phyloP scores from a whole-genome alignment of 2,888 invertebrate genomes.

The Scelioninae gen. 2 region DNA sequence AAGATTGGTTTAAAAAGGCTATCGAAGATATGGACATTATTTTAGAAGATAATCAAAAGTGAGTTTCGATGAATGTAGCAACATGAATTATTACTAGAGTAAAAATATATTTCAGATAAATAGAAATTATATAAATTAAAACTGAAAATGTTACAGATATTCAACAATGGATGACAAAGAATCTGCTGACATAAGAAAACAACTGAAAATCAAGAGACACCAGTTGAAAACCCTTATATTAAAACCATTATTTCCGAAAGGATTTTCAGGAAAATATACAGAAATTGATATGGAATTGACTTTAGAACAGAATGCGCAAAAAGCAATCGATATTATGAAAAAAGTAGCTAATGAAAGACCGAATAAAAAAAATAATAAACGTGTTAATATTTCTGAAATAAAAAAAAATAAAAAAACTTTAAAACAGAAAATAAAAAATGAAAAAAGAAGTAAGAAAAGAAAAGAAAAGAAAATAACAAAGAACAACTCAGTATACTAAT shows the following conservation, averaged over 20 bases:
- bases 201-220: constrained; percentile 76
- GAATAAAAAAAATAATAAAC: constrained; percentile 51
- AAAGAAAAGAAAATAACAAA: too few species aligned
- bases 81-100: neutral
- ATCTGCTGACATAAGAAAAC: constrained; percentile 75
- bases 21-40: constrained; percentile 82
- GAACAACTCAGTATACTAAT: too few species aligned
- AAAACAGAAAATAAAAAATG: constrained; percentile 46
- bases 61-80: too few species aligned
- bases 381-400: too few species aligned
- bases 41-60: constrained; percentile 77
- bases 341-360: constrained; percentile 67
- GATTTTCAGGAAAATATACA: constrained; percentile 82
- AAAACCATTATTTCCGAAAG: constrained; percentile 81
- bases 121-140: too few species aligned
- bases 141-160: constrained; percentile 28
- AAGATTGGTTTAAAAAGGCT: constrained; percentile 82
- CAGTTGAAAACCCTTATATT: constrained; percentile 77
- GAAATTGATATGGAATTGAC: constrained; percentile 70
- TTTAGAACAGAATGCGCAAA: constrained; percentile 68
- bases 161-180: constrained; percentile 63
- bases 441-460: constrained; percentile 15
- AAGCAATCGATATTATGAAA: constrained; percentile 78
- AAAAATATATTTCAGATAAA: too few species aligned
- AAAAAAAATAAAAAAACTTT: constrained; percentile 28